phyloP scores from a whole-genome alignment of 2,888 invertebrate species.

The Creontiades dilutus region DNA sequence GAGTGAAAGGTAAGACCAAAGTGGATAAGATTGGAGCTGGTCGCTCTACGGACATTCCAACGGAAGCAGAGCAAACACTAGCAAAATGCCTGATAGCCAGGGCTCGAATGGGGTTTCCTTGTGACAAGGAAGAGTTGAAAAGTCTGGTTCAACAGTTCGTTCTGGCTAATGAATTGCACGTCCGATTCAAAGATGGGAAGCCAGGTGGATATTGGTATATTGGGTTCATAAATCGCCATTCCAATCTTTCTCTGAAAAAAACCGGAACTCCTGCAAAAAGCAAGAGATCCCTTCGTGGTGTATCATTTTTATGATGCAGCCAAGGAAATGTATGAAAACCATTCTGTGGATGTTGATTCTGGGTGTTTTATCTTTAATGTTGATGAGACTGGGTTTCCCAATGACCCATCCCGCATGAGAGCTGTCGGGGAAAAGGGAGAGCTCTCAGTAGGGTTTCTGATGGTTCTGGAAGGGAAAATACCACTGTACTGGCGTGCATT shows the following conservation, averaged over 20 bases:
- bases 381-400: conserved; percentile 76
- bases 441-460: conserved; percentile 76
- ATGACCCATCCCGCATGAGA: conserved; percentile 75
- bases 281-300: conserved; percentile 71
- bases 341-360: conserved; percentile 54
- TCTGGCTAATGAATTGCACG: background rate
- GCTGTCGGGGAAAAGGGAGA: conserved; percentile 76
- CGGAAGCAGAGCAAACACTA: background rate
- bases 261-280: background rate
- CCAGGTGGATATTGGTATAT: conserved; percentile 76
- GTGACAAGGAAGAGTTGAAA: conserved; percentile 75
- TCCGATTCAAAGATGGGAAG: conserved; percentile 73
- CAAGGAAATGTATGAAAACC: background rate
- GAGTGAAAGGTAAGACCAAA: too few species aligned
- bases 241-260: conserved; percentile 69
- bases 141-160: conserved; percentile 74
- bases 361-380: conserved; percentile 75
- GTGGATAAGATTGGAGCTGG: conserved; percentile 29
- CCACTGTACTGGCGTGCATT: conserved; percentile 34
- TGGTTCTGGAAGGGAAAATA: conserved; percentile 76
- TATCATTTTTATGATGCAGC: conserved; percentile 76
- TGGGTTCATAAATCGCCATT: conserved; percentile 74
- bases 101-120: conserved; percentile 76
- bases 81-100: conserved; percentile 75
- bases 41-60: background rate